Base-by-base conservation (phyloP, 2,888 invertebrate genomes). In the Zygaena filipendulae region DNA sequence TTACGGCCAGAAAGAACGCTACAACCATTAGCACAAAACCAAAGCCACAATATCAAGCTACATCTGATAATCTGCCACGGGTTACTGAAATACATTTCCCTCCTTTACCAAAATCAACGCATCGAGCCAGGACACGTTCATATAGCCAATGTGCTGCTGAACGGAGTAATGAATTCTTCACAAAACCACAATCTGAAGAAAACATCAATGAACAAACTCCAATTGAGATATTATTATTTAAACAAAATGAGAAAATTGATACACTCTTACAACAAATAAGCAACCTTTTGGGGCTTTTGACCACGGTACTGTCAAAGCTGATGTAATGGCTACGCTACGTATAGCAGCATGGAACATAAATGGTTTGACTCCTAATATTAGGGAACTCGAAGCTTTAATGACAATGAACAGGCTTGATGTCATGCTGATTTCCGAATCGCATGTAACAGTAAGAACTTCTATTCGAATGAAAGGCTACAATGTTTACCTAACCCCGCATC, bases 271-370 rank as follows among this genome's bases (percentile, higher is more conserved):
- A 21, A 21, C 27, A 27, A 21, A 27, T 27, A 6, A 11, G 21
- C 11, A 11, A 3, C 4, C 13, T 27, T 3, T 1, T 27, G 11
- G 10, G 7, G 2, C 21, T 21, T n/a, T 9, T 27, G 7, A 14
- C 21, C 3, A 21, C 21, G 2, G 3, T 27, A n/a, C 7, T 27
- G 3, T 2, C 7, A 2, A 26, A 26, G 6, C 13, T 26, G 3
- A 4, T 2, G 6, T n/a, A 24, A 29, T 21, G 22, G 11, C 23
- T 11, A 11, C 21, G 3, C 5, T 29, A 2, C 21, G 11, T 3
- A 13, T 30, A 8, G 28, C 16, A 12, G 18, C 28, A 3, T 23
- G 22, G 22, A 27, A 18, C 28, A 28, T 23, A 18, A 30, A 30
- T 19, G 30, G n/a, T n/a, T n/a, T n/a, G n/a, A n/a, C n/a, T n/a